phyloP scores from a whole-genome alignment of 2,888 invertebrate species.

The Caenorhabditis sinica region DNA sequence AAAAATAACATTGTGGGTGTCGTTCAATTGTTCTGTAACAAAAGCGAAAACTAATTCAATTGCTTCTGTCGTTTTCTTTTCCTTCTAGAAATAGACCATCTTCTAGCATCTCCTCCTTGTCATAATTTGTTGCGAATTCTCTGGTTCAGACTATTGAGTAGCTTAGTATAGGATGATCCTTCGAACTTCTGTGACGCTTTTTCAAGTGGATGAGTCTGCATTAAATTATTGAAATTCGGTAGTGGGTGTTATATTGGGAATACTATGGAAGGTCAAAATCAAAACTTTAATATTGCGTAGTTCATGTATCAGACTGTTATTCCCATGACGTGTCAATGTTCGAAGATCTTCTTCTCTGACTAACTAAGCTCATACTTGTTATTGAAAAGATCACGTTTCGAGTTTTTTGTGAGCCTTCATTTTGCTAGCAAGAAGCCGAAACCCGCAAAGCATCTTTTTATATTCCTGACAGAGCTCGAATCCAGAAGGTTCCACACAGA shows the following conservation, averaged over 20 bases:
- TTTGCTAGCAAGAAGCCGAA: neutral
- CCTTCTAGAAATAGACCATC: slow-evolving; percentile 3
- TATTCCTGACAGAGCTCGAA: neutral
- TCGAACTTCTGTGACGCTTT: too few species aligned
- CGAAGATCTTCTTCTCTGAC: neutral
- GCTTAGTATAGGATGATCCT: too few species aligned
- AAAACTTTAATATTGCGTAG: too few species aligned
- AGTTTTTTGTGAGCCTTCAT: neutral
- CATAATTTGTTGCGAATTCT: neutral
- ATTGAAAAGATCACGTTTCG: slow-evolving; percentile 15
- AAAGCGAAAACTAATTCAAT: slow-evolving; percentile 32
- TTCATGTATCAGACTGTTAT: neutral
- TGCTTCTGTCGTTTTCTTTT: neutral
- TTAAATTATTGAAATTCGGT: too few species aligned
- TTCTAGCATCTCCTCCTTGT: neutral
- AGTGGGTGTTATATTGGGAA: too few species aligned
- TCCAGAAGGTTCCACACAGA: neutral
- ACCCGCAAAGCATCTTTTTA: neutral
- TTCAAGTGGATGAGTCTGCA: too few species aligned
- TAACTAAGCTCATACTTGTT: slow-evolving; percentile 2
- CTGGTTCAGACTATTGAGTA: too few species aligned
- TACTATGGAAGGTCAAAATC: too few species aligned
- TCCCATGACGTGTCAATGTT: neutral
- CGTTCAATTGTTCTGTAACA: slow-evolving; percentile 36
- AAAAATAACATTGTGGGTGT: slow-evolving; percentile 10